Evolutionary conservation across 2,888 invertebrate genomes (phyloP), one percentile per base, ranked within the genome.

Genomic region (Cephus pygmeus): DNA sequence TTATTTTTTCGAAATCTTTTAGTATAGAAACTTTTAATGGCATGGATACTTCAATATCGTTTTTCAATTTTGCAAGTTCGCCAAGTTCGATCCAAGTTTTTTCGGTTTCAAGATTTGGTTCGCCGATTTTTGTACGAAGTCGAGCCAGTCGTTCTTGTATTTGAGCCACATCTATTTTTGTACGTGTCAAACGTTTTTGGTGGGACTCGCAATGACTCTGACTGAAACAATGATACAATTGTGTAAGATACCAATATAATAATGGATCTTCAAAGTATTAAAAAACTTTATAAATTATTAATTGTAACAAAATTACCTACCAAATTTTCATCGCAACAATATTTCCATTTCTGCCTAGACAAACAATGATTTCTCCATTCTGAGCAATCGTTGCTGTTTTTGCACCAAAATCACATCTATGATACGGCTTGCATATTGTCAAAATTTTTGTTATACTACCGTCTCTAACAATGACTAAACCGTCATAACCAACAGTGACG

Each of bases 321-420:
- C 9, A 31, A 71, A 85, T 79, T 79, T 76, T 84, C 23, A 77
- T 85, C 83, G 89, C 85, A 87, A 83, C 34, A n/a, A 90, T 79
- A 73, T 82, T 92, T 83, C 83, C 88, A 83, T 92, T 93, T 87
- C 90, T 88, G 12, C 93, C 93, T 15, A 93, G 84, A 1, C 92
- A 90, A 15, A 93, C 80, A 2, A 93, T 84, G 36, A 87, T 87
- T 75, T 85, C 83, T 3, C 78, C 77, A n/a, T 76, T 36, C 0
- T 88, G 89, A 87, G 93, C 93, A 1, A 92, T 85, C 11, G 92
- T 82, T 0, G 93, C 94, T 73, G 90, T 89, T 71, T 86, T 86
- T 0, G 94, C 89, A 12, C 95, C 95, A 23, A 88, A 87, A 3
- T 90, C 85, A 36, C 86, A 87, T 69, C 91, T 88, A 86, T 93